Evolutionary conservation across 2,113 vertebrate species (phyloP).

Genomic region (Pseudorhombus dupliciocellatus): DNA sequence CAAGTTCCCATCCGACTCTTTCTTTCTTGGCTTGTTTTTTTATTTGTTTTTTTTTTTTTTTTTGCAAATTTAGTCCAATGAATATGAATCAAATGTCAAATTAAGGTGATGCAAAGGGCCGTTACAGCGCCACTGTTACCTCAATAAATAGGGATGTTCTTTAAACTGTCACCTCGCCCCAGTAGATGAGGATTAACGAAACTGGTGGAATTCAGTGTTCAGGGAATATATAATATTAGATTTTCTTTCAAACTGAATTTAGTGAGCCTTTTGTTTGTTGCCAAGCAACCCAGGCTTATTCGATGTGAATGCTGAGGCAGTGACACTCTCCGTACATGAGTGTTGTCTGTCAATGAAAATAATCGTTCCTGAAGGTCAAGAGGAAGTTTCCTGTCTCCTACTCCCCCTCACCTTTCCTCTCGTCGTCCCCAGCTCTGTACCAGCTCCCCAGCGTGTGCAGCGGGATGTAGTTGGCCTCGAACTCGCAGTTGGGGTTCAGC

Average conservation of each 20-base stretch:
- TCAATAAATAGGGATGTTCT: not conserved
- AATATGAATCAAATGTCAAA: not conserved
- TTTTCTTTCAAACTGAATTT: too few relatives aligned
- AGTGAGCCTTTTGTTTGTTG: too few relatives aligned
- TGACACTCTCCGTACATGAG: conserved; percentile 1
- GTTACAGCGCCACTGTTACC: not conserved
- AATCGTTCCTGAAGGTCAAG: conserved; percentile 31
- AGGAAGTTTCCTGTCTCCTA: conserved; percentile 25
- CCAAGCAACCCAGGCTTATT: conserved; percentile 38
- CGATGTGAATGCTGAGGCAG: conserved; percentile 29
- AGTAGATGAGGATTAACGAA: not conserved
- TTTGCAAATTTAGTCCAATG: not conserved
- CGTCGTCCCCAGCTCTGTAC: conserved; percentile 74
- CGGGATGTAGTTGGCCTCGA: conserved; percentile 90
- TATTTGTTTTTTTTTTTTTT: conserved; percentile 14
- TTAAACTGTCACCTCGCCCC: too few relatives aligned
- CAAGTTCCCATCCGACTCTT: not conserved
- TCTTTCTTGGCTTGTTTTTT: not conserved
- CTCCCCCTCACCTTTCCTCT: conserved; percentile 67
- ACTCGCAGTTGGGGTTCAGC: conserved; percentile 90
- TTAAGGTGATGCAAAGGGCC: not conserved
- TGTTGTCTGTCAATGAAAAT: conserved; percentile 33
- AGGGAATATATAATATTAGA: too few relatives aligned
- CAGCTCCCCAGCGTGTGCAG: conserved; percentile 86
- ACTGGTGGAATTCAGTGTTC: not conserved